Percentiles rank a stretch among this genome's conserved stretches.
Evolutionary conservation across 2,113 vertebrate genomes (phyloP).

Genomic region (Harpagus bidentatus): DNA sequence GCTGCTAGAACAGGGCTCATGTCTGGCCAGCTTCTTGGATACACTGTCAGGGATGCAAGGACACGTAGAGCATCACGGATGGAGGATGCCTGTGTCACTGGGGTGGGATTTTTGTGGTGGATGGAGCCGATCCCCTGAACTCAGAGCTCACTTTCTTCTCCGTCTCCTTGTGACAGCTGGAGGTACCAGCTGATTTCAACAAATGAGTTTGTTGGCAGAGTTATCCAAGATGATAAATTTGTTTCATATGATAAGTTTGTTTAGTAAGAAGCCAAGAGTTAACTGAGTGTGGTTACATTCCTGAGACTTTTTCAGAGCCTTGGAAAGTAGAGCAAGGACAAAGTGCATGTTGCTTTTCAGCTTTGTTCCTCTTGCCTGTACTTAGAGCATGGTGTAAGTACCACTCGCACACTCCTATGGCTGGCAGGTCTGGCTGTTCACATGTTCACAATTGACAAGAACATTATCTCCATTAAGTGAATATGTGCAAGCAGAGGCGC

Average conservation of each 20-base stretch:
- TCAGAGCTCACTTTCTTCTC: not conserved
- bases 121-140: not conserved
- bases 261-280: not conserved
- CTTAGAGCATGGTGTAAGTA: not conserved
- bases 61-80: not conserved
- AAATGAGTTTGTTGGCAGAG: not conserved
- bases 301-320: not conserved
- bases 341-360: not conserved
- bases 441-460: not conserved
- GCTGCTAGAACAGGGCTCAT: not conserved
- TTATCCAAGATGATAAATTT: not conserved
- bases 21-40: not conserved
- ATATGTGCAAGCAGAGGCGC: rapidly evolving
- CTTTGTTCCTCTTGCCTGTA: not conserved
- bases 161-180: not conserved
- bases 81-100: not conserved
- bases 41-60: not conserved
- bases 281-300: not conserved
- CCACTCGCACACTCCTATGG: rapidly evolving
- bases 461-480: not conserved
- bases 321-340: not conserved
- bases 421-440: not conserved
- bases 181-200: not conserved
- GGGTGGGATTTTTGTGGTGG: not conserved
- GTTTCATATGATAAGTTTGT: not conserved